Evolutionary conservation across 2,888 invertebrate genomes (phyloP).

Genomic region (Gortyna flavago): DNA sequence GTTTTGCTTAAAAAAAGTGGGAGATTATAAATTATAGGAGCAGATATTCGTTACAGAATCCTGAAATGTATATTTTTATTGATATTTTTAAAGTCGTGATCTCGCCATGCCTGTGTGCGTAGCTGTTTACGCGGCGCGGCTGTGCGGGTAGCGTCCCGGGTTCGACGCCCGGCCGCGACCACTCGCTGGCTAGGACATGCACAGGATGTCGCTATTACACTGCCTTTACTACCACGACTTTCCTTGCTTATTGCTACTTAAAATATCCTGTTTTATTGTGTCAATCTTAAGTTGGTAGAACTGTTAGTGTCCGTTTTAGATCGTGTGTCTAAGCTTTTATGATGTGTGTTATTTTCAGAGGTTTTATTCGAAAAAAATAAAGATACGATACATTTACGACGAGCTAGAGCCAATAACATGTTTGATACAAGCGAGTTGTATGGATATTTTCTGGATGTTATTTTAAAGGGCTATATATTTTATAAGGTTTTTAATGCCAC

Average conservation of each 20-base stretch:
- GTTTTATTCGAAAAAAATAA: background rate
- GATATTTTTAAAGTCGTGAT: constrained; percentile 62
- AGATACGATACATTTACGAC: background rate
- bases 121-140: constrained; percentile 61
- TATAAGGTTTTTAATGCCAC: constrained; percentile 21
- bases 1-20: background rate
- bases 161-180: constrained; percentile 85
- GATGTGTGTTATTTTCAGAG: background rate
- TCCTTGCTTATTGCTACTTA: constrained; percentile 62
- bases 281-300: constrained; percentile 23
- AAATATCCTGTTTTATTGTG: constrained; percentile 49
- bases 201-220: constrained; percentile 83
- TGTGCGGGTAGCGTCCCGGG: constrained; percentile 75
- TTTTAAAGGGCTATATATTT: too few relatives aligned
- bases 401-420: background rate
- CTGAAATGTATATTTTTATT: constrained; percentile 48
- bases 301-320: background rate
- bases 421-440: background rate
- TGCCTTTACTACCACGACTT: constrained; percentile 64
- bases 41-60: constrained; percentile 34
- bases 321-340: constrained; percentile 2
- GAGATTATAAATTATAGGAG: constrained; percentile 4
- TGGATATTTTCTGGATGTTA: constrained; percentile 14
- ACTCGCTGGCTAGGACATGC: constrained; percentile 79
- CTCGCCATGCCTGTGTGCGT: constrained; percentile 56